Conservation (phyloP, 2,113 vertebrate genomes). For the Microtus montanus region DNA sequence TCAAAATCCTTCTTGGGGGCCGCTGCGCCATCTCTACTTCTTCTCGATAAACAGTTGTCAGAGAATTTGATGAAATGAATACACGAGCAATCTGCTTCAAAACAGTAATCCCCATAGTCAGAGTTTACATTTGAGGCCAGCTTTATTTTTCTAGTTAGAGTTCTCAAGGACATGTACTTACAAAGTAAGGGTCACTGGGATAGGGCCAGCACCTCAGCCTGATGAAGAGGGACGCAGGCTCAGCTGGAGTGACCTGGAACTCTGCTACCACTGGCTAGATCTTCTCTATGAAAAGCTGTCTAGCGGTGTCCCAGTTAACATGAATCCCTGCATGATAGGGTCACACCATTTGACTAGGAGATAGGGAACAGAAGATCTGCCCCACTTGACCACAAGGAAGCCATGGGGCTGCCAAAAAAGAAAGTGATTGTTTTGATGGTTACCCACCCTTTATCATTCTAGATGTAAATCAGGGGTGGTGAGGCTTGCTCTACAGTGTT, state of each 20-base stretch:
- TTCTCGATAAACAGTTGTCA: slow-evolving; percentile 84
- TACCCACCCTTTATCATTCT: not conserved
- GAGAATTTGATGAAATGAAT: slow-evolving; percentile 78
- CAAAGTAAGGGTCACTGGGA: not conserved
- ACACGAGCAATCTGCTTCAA: not conserved
- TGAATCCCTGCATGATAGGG: not conserved
- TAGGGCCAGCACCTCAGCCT: not conserved
- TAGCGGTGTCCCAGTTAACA: not conserved
- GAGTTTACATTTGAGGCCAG: slow-evolving; percentile 72
- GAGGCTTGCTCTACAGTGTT: not conserved
- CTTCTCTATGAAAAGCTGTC: not conserved
- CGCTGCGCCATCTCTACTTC: slow-evolving; percentile 77
- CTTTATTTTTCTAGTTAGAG: slow-evolving; percentile 28
- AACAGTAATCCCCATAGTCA: slow-evolving; percentile 48
- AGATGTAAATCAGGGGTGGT: not conserved
- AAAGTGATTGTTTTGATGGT: not conserved
- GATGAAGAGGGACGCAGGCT: not conserved
- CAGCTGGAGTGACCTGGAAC: not conserved
- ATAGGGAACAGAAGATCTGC: not conserved
- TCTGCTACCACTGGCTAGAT: not conserved
- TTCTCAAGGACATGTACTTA: slow-evolving; percentile 17
- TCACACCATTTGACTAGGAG: not conserved
- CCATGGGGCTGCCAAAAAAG: not conserved
- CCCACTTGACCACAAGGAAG: not conserved
- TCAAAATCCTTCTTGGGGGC: slow-evolving; percentile 72